Conservation (phyloP, 2,888 invertebrate species). For the Rapana venosa region DNA sequence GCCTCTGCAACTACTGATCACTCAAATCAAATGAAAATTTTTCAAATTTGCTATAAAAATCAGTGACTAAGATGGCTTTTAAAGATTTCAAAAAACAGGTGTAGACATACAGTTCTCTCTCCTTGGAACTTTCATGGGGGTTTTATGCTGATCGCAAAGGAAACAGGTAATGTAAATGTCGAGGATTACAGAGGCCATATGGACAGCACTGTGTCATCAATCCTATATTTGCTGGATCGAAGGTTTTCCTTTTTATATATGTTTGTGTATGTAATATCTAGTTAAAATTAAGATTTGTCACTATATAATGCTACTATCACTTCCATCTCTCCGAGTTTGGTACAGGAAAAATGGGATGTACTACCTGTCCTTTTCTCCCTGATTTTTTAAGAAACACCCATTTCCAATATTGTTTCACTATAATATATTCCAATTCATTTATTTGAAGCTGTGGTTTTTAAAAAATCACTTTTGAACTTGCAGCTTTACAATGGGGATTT, state of each 20-base stretch:
- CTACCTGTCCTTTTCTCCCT: not conserved
- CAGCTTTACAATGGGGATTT: not conserved
- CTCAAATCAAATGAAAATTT: too few species aligned
- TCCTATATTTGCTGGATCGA: not conserved
- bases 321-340: conserved; percentile 1
- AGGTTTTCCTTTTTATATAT: not conserved
- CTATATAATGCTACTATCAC: not conserved
- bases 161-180: not conserved
- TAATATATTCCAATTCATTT: not conserved
- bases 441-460: not conserved
- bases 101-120: not conserved
- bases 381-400: not conserved
- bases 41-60: too few species aligned
- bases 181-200: not conserved
- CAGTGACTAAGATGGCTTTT: too few species aligned
- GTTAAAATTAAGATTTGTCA: not conserved
- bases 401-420: not conserved
- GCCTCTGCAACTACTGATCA: too few species aligned
- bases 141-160: not conserved
- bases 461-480: not conserved
- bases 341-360: not conserved
- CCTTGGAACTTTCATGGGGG: not conserved
- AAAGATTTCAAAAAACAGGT: not conserved
- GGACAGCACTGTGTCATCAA: not conserved
- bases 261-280: not conserved